Conservation (phyloP, 2,888 invertebrate species). For the Drepanosiphum platanoidis region DNA sequence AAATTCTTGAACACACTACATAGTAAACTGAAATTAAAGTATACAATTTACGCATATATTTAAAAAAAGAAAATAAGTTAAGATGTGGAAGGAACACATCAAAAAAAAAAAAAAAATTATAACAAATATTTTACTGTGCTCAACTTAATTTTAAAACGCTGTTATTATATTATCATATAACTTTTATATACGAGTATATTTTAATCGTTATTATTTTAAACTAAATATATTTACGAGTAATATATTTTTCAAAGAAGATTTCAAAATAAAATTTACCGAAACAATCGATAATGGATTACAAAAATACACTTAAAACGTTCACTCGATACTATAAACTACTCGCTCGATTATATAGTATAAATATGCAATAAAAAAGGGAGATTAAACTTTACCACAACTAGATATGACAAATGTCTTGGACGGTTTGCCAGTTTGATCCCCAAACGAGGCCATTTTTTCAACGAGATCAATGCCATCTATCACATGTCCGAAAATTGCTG, state of each 20-base stretch:
- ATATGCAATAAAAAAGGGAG: conserved; percentile 17
- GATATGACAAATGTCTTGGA: conserved; percentile 79
- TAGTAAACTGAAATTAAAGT: conserved; percentile 6
- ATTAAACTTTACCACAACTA: conserved; percentile 75
- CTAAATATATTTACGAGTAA: conserved; percentile 21
- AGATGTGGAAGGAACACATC: conserved; percentile 17
- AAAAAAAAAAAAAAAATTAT: conserved; percentile 39
- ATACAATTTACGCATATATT: conserved; percentile 5
- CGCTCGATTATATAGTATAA: conserved; percentile 48
- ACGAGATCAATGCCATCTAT: conserved; percentile 82
- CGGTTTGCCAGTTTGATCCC: conserved; percentile 82
- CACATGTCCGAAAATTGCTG: conserved; percentile 83
- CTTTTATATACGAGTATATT: conserved; percentile 7
- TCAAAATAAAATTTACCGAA: conserved; percentile 34
- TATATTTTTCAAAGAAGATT: conserved; percentile 17
- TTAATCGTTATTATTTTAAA: conserved; percentile 31
- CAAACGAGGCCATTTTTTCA: conserved; percentile 80
- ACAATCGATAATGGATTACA: conserved; percentile 32
- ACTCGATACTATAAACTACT: conserved; percentile 59
- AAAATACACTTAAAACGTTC: conserved; percentile 54
- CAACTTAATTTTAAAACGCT: conserved; percentile 34
- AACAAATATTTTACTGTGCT: conserved; percentile 35
- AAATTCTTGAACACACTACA: not conserved
- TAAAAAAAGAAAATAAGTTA: not conserved
- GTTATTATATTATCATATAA: conserved; percentile 34